A percentile compares a stretch with the other conserved stretches of the same genome.
Conservation (phyloP, 2,113 vertebrate genomes). For the Puma concolor region DNA sequence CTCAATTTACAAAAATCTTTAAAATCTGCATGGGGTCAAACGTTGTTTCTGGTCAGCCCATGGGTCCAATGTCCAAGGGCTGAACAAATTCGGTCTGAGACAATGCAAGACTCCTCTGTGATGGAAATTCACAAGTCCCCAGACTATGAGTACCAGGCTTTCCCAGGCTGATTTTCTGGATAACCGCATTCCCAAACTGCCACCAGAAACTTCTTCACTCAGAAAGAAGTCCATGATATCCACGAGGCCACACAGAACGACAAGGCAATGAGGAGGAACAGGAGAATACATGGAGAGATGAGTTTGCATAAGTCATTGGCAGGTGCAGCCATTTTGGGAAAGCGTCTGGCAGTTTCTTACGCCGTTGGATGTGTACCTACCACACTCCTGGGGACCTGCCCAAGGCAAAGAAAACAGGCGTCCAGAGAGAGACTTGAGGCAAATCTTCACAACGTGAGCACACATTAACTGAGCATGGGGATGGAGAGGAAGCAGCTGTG, state of each 20-base stretch:
- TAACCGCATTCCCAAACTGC: not conserved
- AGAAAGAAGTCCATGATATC: not conserved
- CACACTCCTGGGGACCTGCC: not conserved
- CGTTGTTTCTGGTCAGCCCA: not conserved
- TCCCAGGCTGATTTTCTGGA: not conserved
- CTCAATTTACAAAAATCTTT: not conserved
- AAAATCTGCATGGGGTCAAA: not conserved
- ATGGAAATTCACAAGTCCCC: too few species aligned
- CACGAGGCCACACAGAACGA: not conserved
- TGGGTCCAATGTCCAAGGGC: not conserved
- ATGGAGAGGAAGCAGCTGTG: not conserved
- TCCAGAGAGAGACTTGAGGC: not conserved
- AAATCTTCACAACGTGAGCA: not conserved
- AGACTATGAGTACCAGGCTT: not conserved
- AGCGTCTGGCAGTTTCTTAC: not conserved
- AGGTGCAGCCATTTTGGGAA: not conserved
- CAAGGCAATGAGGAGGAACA: not conserved
- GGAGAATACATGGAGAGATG: not conserved
- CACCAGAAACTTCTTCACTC: not conserved
- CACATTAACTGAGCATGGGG: not conserved
- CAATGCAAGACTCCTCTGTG: not conserved
- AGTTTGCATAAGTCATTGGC: not conserved
- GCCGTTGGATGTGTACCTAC: not conserved
- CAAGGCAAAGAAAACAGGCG: not conserved
- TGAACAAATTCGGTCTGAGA: not conserved